These are phyloP conservation scores for Malaclemys terrapin DNA, from an alignment of 2,113 vertebrate species.

Conservation along the genomic window DNA sequence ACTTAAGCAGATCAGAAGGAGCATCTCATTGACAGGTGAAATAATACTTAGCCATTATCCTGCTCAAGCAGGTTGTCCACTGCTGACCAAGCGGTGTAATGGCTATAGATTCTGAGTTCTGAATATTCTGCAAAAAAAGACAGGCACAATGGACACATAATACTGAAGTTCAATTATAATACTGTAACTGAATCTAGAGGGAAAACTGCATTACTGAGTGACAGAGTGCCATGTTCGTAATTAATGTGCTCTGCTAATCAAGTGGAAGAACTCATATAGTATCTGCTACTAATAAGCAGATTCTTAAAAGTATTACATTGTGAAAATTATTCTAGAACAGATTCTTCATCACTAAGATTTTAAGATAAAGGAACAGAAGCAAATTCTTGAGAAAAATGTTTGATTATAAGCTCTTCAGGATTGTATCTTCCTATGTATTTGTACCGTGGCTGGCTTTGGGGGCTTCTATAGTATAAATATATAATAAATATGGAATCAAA, in stretches of 20 bases:
- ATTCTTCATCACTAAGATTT: not conserved
- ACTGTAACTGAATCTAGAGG: not conserved
- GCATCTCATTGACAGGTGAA: not conserved
- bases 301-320: not conserved
- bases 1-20: not conserved
- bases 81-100: not conserved
- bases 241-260: not conserved
- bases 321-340: not conserved
- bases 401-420: not conserved
- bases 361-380: not conserved
- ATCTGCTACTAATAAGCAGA: not conserved
- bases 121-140: not conserved
- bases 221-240: not conserved
- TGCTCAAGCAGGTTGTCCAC: not conserved
- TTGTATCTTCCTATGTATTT: not conserved
- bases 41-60: not conserved
- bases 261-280: not conserved
- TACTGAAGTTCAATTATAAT: not conserved
- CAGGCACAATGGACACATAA: constrained; percentile 30
- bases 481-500: constrained; percentile 8
- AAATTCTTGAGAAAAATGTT: not conserved
- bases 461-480: not conserved
- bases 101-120: not conserved
- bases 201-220: not conserved
- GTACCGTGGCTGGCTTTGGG: not conserved